Evolutionary conservation across 2,888 invertebrate species (phyloP).

Genomic region (Andrena haemorrhoa): DNA sequence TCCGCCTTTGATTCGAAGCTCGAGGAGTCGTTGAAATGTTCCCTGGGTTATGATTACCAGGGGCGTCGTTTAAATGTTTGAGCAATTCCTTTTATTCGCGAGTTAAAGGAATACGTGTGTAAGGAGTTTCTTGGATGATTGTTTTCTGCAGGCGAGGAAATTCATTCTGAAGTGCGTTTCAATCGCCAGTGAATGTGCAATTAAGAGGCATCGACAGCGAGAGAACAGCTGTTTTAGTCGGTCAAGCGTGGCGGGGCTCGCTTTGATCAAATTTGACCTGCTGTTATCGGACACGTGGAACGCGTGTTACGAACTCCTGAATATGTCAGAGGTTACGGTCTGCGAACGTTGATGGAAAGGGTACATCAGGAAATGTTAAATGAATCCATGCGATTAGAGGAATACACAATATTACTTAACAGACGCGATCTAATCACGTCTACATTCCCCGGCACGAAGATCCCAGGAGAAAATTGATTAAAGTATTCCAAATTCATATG

Average conservation of each 20-base stretch:
- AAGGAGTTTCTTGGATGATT: not conserved
- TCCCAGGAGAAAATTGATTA: too few species aligned
- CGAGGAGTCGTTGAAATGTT: too few species aligned
- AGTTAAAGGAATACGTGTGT: not conserved
- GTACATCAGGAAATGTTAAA: not conserved
- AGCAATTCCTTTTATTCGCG: not conserved
- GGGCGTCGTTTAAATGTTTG: not conserved
- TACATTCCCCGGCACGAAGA: not conserved
- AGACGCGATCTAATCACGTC: not conserved
- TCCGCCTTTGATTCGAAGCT: too few species aligned
- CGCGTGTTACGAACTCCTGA: slow-evolving; percentile 32
- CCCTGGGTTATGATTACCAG: too few species aligned
- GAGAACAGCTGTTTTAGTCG: slow-evolving; percentile 49
- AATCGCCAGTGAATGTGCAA: slow-evolving; percentile 14
- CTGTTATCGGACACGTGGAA: slow-evolving; percentile 34
- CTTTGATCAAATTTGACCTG: slow-evolving; percentile 60
- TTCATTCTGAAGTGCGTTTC: not conserved
- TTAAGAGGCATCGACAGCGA: slow-evolving; percentile 28
- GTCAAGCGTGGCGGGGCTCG: not conserved
- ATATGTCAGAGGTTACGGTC: slow-evolving; percentile 48
- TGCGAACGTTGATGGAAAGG: not conserved
- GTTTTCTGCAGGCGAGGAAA: not conserved
- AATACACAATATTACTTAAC: too few species aligned
- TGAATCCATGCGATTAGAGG: too few species aligned
- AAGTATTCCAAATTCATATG: too few species aligned